Evolutionary conservation across 2,797 vertebrate genomes (phyloP), one percentile per base, ranked within the genome.

Genomic region (Ambastaia sidthimunki): DNA sequence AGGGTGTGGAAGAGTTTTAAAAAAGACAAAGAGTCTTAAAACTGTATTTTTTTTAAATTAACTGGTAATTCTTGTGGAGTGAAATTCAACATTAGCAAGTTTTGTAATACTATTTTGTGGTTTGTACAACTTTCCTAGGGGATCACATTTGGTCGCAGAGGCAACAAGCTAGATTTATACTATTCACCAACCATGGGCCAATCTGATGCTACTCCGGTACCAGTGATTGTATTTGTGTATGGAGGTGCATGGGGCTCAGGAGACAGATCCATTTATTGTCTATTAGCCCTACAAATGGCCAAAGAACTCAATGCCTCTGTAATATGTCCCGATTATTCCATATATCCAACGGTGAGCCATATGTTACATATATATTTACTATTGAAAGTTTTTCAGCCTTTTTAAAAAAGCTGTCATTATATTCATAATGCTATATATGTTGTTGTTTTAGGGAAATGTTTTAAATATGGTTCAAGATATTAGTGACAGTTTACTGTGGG

Each of bases 131-230:
- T 62, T 78, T 82, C 13, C 37, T 44, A 94, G 94, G 92, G 88
- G 21, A 91, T 94, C 47, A 65, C 80, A 4, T 95, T 92, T 84
- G 93, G 93, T 0, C 91, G 90, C 23, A 76, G 91, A 77, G 80
- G 91, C 70, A 93, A 93, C 86, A 92, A 92, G 80, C 84, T 95
- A 86, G 93, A 95, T 86, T 84, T 94, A 79, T 95, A 93, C 85
- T 85, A 91, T 80, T 84, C 88, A 16, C 91, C 92, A 9, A 83
- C 63, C 0, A 6, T 9, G 47, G 81, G 18, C 7, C 79, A 74
- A 47, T 80, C 76, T 3, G 70, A 75, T 48, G 55, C 65, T 11
- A 62, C 4, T 10, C 78, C 82, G 10, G 55, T 85, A 0, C 90
- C 91, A 0, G 82, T 93, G 69, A 87, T 94, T 28, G 87, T 95